Evolutionary conservation across 2,888 invertebrate genomes (phyloP).

Genomic region (Cistogaster globosa): DNA sequence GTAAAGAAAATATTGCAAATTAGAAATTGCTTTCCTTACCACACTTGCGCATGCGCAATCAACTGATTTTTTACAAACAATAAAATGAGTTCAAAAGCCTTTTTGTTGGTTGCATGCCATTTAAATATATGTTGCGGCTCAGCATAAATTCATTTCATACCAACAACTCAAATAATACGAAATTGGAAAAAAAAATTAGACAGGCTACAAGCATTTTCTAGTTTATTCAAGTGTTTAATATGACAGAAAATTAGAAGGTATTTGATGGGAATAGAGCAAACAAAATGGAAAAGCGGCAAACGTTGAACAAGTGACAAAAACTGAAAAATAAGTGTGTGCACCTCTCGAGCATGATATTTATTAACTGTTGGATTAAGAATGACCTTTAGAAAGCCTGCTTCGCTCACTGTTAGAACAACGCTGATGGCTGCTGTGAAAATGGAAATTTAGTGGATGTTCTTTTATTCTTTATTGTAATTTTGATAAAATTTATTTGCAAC

Average conservation of each 20-base stretch:
- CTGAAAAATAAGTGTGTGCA: background rate
- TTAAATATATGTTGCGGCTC: background rate
- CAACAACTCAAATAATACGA: background rate
- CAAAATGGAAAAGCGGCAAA: conserved; percentile 11
- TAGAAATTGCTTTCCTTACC: conserved; percentile 34
- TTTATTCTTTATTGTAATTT: too few relatives aligned
- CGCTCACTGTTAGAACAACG: too few relatives aligned
- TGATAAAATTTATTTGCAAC: too few relatives aligned
- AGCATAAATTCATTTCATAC: background rate
- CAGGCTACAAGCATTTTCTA: conserved; percentile 33
- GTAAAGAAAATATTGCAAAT: conserved; percentile 33
- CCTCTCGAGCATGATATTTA: background rate
- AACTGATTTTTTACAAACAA: conserved; percentile 61
- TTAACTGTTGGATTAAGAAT: background rate
- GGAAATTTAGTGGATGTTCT: too few relatives aligned
- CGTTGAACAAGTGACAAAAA: conserved; percentile 32
- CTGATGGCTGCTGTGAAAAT: too few relatives aligned
- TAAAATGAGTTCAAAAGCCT: conserved; percentile 66
- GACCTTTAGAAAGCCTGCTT: background rate
- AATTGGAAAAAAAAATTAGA: conserved; percentile 18
- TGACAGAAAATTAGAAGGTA: conserved; percentile 48
- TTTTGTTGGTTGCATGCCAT: conserved; percentile 33
- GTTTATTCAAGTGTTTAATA: conserved; percentile 49
- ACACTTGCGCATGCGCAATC: conserved; percentile 63
- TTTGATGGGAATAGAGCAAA: conserved; percentile 12